Evolutionary conservation across 2,797 vertebrate species (phyloP), one percentile per base, ranked within the genome.

Genomic region (Mycteria americana): DNA sequence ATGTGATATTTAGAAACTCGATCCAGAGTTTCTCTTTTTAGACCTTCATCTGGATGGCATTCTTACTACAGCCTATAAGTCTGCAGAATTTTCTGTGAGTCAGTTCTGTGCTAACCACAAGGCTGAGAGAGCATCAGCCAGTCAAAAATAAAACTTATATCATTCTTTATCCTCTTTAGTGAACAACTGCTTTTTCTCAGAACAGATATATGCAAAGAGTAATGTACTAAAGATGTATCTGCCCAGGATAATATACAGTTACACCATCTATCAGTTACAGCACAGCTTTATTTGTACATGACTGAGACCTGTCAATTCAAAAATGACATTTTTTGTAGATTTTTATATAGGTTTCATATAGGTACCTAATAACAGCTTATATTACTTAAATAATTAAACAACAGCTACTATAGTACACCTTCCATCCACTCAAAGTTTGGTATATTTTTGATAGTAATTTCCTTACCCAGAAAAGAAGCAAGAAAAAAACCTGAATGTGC

Each of bases 1-100:
- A 98, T 88, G 87, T 84, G 97, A 98, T 98, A 98, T 94, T 89
- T 96, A 94, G 98, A 97, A 98, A 99, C 96, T 72, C 3, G 97
- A 98, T 97, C 97, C 96, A 85, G 59, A 70, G 95, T 63, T 81
- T 95, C 97, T 98, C 91, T 96, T 98, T 98, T 98, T 98, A 98
- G 98, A 97, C 77, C 95, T 97, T 92, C 97, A 96, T 96, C 78
- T 97, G 96, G 97, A 96, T 96, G 97, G 97, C 92, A 96, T 92
- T 83, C 96, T 96, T 97, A 88, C 96, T 87, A 96, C 96, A 97
- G 95, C 96, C 95, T 97, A 46, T 76, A 97, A 98, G 87, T 96
- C 93, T 90, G 91, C 88, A 97, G 97, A 97, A 97, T 92, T 96
- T 93, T 97, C 95, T 96, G 96, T 98, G 98, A 98, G 98, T 98